phyloP scores from a whole-genome alignment of 2,888 invertebrate genomes.

The Lepetodrilus schrolli region DNA sequence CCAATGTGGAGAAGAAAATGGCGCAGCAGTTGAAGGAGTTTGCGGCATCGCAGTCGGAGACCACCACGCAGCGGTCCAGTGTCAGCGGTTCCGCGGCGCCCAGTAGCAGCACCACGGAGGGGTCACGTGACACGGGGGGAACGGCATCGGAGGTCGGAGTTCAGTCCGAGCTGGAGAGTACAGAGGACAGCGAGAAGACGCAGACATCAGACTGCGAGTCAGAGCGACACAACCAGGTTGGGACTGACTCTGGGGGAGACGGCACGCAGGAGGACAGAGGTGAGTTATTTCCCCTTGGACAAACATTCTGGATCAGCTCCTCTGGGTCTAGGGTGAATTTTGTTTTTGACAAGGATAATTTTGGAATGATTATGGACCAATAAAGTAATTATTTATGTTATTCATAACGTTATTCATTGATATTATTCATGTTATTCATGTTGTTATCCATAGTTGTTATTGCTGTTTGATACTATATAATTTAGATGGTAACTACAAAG shows the following conservation, averaged over 20 bases:
- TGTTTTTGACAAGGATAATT: too few species aligned
- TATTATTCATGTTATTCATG: too few species aligned
- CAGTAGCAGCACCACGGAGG: constrained; percentile 59
- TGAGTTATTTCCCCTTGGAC: too few species aligned
- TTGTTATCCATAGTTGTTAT: too few species aligned
- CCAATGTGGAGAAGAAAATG: constrained; percentile 67
- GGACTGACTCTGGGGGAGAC: constrained; percentile 52
- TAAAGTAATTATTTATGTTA: too few species aligned
- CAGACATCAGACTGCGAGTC: constrained; percentile 51
- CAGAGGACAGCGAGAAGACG: constrained; percentile 53
- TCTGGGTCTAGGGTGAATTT: too few species aligned
- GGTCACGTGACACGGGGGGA: constrained; percentile 54
- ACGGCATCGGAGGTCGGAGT: constrained; percentile 61
- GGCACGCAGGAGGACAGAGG: constrained; percentile 51
- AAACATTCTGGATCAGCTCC: too few species aligned
- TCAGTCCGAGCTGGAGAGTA: constrained; percentile 51
- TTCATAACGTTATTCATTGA: too few species aligned
- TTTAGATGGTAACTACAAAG: too few species aligned
- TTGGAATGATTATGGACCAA: too few species aligned
- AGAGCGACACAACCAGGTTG: constrained; percentile 38
- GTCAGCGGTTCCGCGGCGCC: constrained; percentile 30
- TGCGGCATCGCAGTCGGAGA: constrained; percentile 27
- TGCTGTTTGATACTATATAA: too few species aligned
- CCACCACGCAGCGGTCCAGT: background rate
- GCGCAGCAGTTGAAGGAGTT: constrained; percentile 68